Evolutionary conservation across 2,888 invertebrate genomes (phyloP), one percentile per base, ranked within the genome.

Genomic region (Eupithecia dodoneata): DNA sequence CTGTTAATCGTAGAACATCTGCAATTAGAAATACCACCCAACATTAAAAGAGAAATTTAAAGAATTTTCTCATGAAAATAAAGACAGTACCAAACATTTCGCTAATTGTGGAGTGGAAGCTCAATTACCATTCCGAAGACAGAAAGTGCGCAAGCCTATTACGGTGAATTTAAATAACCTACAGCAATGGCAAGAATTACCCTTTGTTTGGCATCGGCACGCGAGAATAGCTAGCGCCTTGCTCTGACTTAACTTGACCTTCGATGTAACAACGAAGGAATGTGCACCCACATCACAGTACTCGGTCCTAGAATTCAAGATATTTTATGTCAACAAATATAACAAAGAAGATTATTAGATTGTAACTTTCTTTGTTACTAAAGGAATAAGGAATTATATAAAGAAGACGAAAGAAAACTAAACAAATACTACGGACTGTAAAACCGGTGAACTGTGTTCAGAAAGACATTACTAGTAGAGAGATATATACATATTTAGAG

Each of bases 201-300:
- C 74, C 76, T 78, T 81, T 81, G 75, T 79, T 76, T 76, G 76
- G 66, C 74, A 79, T 73, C 66, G 79, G 75, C 81, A 82, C 82
- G 82, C 80, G 45, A 78, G 65, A 76, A 74, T 49, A 76, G 72
- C 71, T 74, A 72, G 72, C 71, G 49, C 49, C 72, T 75, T 71
- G 69, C 71, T 78, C 63, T 63, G 76, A 30, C 74, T 72, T 70
- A 49, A 44, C 70, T 47, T 6, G 30, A 70, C 45, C 18, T 70
- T 70, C 69, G 69, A 47, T 2, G n/a, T 18, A 47, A 70, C 45
- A 12, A 18, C 18, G 49, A 70, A 70, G 45, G 47, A 49, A 18
- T 18, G 12, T 69, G 69, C 1, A 45, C 2, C 13, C 13, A 66
- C 15, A 6, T 42, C 42, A 69, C 18, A 15, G 10, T 45, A 45